Evolutionary conservation across 2,888 invertebrate genomes (phyloP).

Genomic region (Calameuta pallipes): DNA sequence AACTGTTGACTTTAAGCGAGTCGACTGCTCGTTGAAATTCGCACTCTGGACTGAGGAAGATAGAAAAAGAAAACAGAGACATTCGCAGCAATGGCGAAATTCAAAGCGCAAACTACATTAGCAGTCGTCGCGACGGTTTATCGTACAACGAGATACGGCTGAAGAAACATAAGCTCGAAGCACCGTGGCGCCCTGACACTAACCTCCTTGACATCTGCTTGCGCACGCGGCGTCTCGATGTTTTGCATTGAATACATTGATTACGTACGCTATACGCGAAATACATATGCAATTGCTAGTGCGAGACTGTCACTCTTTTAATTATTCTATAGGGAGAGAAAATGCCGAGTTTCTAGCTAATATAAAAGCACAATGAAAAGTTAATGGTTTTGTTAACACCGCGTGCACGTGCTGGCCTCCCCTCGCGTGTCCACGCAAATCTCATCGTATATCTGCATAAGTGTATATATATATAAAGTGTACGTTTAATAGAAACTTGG

Average conservation of each 20-base stretch:
- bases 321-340: not conserved
- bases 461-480: not conserved
- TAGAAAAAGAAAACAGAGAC: not conserved
- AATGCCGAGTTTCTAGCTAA: not conserved
- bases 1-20: not conserved
- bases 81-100: not conserved
- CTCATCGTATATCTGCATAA: not conserved
- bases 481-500: not conserved
- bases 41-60: not conserved
- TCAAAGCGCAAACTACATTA: not conserved
- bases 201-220: slow-evolving; percentile 55
- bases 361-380: not conserved
- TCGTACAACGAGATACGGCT: not conserved
- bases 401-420: not conserved
- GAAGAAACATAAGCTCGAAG: slow-evolving; percentile 5
- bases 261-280: slow-evolving; percentile 37
- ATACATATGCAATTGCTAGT: slow-evolving; percentile 43
- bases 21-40: not conserved
- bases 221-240: slow-evolving; percentile 39
- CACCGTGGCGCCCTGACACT: slow-evolving; percentile 29
- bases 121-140: not conserved
- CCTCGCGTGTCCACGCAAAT: not conserved
- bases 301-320: not conserved
- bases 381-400: not conserved
- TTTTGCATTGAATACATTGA: slow-evolving; percentile 56